phyloP scores from a whole-genome alignment of 2,888 invertebrate species.

The Polyommatus icarus region DNA sequence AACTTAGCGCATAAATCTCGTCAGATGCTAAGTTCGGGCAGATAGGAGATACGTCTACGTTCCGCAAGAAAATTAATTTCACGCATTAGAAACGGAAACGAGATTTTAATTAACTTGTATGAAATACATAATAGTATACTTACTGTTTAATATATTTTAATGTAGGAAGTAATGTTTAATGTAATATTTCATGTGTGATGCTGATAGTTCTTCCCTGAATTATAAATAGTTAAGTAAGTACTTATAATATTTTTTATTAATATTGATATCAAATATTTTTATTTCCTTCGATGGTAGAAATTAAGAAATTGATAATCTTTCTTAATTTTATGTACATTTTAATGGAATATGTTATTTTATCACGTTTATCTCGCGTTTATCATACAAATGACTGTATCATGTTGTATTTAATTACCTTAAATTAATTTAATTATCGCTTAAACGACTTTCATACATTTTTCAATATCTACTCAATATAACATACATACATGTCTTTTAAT shows the following conservation, averaged over 20 bases:
- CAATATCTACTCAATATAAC: not conserved
- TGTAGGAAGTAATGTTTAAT: no score
- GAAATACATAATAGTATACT: not conserved
- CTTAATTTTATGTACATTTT: not conserved
- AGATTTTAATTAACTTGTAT: not conserved
- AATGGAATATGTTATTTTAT: not conserved
- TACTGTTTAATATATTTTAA: no score
- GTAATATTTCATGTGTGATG: no score
- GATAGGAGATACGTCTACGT: not conserved
- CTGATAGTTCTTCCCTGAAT: no score
- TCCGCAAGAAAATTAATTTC: not conserved
- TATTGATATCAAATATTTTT: no score
- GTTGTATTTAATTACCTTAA: not conserved
- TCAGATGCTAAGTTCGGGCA: not conserved
- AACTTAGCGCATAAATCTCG: slow-evolving; percentile 4
- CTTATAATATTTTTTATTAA: no score
- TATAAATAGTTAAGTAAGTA: no score
- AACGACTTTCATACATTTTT: not conserved
- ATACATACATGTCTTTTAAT: not conserved
- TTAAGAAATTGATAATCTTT: not conserved
- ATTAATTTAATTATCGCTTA: not conserved
- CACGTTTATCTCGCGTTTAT: not conserved
- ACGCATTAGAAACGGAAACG: not conserved
- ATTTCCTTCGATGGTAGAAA: no score
- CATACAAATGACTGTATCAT: slow-evolving; percentile 2